A percentile compares a stretch with the other conserved stretches of the same genome.
These are phyloP conservation scores for Pseudochirops corinnae DNA, from an alignment of 2,797 vertebrate species.

Conservation along the genomic window DNA sequence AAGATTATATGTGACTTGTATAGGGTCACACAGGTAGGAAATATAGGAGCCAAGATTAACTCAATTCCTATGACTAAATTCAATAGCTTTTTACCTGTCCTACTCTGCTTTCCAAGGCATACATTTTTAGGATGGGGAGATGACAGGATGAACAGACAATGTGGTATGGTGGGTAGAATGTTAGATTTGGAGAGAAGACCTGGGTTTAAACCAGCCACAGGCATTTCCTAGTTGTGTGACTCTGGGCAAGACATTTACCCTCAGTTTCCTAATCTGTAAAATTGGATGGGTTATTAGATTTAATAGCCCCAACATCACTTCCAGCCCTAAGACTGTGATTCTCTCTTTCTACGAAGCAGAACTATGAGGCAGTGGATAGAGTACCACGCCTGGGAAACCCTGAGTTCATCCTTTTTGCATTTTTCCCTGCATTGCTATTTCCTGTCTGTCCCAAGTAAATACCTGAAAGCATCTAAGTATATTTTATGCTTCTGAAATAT, in stretches of 20 bases:
- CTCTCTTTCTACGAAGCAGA: background rate
- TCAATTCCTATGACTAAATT: no score
- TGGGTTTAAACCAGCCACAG: background rate
- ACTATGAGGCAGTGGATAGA: background rate
- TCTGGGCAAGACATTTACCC: background rate
- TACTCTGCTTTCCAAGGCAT: background rate
- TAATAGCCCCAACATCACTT: background rate
- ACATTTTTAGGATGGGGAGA: background rate
- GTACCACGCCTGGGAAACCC: background rate
- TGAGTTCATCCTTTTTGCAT: constrained; percentile 3
- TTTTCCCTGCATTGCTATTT: constrained; percentile 15
- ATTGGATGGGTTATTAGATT: background rate
- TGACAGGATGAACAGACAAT: background rate
- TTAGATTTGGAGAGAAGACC: background rate
- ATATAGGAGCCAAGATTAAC: no score
- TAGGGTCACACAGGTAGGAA: no score
- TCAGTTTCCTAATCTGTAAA: background rate
- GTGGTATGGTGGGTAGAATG: background rate
- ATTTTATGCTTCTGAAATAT: background rate
- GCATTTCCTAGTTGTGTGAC: background rate
- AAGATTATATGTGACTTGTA: no score
- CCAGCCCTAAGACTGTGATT: background rate
- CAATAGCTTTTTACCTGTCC: background rate
- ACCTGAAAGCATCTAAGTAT: background rate
- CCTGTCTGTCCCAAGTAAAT: background rate